Evolutionary conservation across 2,113 vertebrate species (phyloP), one percentile per base, ranked within the genome.

Genomic region (Saimiri boliviensis): DNA sequence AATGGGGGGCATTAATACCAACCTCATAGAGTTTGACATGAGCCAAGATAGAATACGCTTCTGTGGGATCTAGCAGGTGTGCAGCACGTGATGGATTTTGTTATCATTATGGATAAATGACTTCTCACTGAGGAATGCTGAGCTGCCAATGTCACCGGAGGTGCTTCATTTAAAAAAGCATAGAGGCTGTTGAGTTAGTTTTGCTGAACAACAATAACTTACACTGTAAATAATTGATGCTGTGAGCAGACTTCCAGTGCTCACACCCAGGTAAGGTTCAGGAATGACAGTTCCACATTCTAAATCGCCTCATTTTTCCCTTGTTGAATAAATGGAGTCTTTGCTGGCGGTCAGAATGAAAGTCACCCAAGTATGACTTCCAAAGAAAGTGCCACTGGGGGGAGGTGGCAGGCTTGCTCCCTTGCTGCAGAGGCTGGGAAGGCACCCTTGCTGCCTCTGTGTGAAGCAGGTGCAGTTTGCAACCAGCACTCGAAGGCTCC

Each of bases 131-230:
- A 89, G 91, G n/a, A 37, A 30, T 8, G 2, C 63, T 20, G 74
- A 87, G 58, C 60, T 27, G 70, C 82, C 68, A 93, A 87, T 84
- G 95, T 93, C 95, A 83, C 40, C 16, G 0, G 1, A 94, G 94
- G 86, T 70, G 80, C 70, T 96, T 66, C 42, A 25, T 91, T 96
- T 86, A 84, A 68, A 94, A 96, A 89, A 90, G 91, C 42, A 89
- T 86, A 85, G 91, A 63, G 0, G 63, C 42, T 16, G 30, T 71
- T 73, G 86, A 45, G 0, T 8, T 80, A 45, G 82, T 95, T 97
- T 95, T 91, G 74, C 52, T 1, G 40, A 90, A 76, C 96, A 91
- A 17, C 0, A 19, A 32, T 52, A 54, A 95, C 10, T 89, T 96
- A 76, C 40, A 20, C 86, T 2, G 60, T 58, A 87, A 79, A 96